Percentiles rank a stretch among this genome's conserved stretches.
Evolutionary conservation across 2,113 vertebrate species (phyloP).

Genomic region (Eidolon helvum): DNA sequence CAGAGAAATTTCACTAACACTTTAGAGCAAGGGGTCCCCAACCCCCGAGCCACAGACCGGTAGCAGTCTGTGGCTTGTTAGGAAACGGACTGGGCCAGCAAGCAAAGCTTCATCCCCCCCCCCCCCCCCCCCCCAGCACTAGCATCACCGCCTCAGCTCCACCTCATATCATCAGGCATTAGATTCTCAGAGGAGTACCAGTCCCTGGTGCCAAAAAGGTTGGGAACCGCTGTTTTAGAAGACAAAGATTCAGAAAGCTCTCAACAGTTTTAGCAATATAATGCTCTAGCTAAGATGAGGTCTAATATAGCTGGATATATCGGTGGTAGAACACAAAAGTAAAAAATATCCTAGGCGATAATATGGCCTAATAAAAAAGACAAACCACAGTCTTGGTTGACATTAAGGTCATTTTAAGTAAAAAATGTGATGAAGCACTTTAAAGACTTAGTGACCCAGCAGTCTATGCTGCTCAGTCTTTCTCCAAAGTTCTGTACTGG

Average conservation of each 20-base stretch:
- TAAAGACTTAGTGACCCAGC: neutral
- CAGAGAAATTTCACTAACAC: constrained; percentile 1
- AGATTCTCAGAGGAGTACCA: no score
- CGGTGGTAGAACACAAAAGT: neutral
- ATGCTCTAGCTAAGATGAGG: neutral
- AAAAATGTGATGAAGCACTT: neutral
- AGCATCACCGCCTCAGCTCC: no score
- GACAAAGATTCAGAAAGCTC: neutral
- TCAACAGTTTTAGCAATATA: neutral
- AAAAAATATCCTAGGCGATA: neutral
- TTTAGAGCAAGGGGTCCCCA: neutral
- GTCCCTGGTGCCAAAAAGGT: no score
- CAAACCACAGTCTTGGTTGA: neutral
- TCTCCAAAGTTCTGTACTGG: neutral
- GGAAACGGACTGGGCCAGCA: no score
- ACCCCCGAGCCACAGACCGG: no score
- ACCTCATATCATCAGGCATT: no score
- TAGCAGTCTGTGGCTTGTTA: no score
- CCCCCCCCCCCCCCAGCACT: no score
- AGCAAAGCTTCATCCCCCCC: no score
- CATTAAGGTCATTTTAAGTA: neutral
- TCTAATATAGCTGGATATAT: neutral
- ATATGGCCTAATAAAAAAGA: neutral
- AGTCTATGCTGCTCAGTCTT: neutral
- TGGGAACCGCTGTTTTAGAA: neutral